Base-by-base conservation (phyloP, 2,888 invertebrate genomes). In the Tipula vernalis region DNA sequence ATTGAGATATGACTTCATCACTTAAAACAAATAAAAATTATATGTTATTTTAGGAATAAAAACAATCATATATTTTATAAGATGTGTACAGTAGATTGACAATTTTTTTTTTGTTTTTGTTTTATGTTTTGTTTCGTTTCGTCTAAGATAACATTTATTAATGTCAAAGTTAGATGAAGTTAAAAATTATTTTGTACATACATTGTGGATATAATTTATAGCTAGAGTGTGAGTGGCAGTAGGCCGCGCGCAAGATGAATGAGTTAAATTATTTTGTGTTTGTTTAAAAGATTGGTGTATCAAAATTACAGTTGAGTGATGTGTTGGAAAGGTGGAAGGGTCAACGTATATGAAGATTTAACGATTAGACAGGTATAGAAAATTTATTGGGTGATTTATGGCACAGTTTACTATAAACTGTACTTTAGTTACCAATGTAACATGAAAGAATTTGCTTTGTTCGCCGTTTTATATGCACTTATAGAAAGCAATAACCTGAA, bases 41-140 rank as follows among this genome's bases (percentile, higher is more conserved):
- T n/a, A 39, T 84, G 84, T 39, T 84, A 84, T 84, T 84, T 84
- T 71, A 71, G 71, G 84, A 84, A 36, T 39, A 84, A 84, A 84
- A 36, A 84, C 84, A 84, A 84, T 84, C 84, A 36, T 84, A 39
- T 39, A 36, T 13, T 84, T 4, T 71, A 39, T 39, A 71, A 71
- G 71, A 71, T 71, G 71, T 71, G 71, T 71, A 71, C 71, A 28
- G 71, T 71, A 71, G 71, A 71, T 71, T 71, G 71, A 71, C 71
- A 71, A 71, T 28, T 71, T 51, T 51, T 51, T 4, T 15, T 51
- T 44, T 12, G 0, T 44, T 44, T 6, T 44, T 44, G 12, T 51
- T 51, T 3, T 51, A 28, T 28, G 28, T 51, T 18, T 71, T 71
- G 71, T 71, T 71, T 71, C 71, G 28, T 71, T 71, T 71, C 71